Evolutionary conservation across 2,113 vertebrate genomes (phyloP), one percentile per base, ranked within the genome.

Genomic region (Passer montanus): DNA sequence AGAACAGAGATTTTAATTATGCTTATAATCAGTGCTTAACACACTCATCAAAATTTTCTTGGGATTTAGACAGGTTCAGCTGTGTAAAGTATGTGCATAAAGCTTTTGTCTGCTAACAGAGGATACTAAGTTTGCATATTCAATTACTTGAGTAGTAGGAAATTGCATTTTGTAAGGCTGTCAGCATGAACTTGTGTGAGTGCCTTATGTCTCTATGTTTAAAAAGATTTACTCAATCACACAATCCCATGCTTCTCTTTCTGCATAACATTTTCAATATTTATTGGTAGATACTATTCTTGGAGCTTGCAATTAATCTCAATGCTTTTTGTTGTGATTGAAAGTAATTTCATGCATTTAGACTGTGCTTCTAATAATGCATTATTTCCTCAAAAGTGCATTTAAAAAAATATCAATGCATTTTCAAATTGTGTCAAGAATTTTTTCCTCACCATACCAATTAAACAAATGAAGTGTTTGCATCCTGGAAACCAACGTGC

Each of bases 381-480:
- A 46, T 63, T 78, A 91, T 76, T 79, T 93, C 67, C 31, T 46
- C 53, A 66, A 8, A 87, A 85, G 23, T 70, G 31, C 6, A 17
- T 66, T 55, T 35, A 55, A 72, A 30, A 87, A 20, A 17, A 68
- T 62, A 62, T 46, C 55, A 33, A 28, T 43, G 21, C 7, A 15
- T 73, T 93, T 91, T 79, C 33, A 43, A 58, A 86, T 58, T 70
- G 28, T 87, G 55, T 88, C 63, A 88, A 62, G 41, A 41, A 39
- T 43, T 66, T 64, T 77, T 63, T 90, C 74, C 70, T 68, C 55
- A 58, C 68, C 46, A 6, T 46, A 62, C 0, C 0, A 73, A 9
- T 83, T 33, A 79, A 93, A 87, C 19, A 62, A 79, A 86, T 79
- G 82, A 97, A 92, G 37, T 5, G 24, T 80, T 96, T 77, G 24